Percentiles rank a stretch among this genome's conserved stretches.
Evolutionary conservation across 2,113 vertebrate genomes (phyloP).

Genomic region (Pandion haliaetus): DNA sequence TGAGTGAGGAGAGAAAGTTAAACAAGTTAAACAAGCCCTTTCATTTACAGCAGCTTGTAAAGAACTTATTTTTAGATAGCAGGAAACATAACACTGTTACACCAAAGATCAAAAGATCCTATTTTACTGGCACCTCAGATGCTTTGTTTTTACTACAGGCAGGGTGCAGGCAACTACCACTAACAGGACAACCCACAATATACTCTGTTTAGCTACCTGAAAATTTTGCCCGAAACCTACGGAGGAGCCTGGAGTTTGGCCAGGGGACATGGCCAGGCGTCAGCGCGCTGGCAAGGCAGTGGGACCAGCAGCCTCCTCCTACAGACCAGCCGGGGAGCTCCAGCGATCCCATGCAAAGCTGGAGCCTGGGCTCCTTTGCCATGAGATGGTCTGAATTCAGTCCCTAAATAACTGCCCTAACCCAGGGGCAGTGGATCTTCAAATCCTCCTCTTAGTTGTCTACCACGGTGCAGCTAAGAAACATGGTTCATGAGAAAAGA

Average conservation of each 20-base stretch:
- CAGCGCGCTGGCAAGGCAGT: accelerated
- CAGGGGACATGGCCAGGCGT: too few relatives aligned
- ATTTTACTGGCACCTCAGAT: background rate
- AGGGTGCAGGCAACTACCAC: background rate
- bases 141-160: background rate
- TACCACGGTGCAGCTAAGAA: background rate
- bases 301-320: background rate
- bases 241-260: background rate
- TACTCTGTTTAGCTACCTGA: background rate
- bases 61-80: constrained; percentile 58
- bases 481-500: background rate
- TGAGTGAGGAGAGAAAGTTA: constrained; percentile 25
- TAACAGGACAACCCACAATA: background rate
- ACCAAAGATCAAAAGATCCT: constrained; percentile 44
- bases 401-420: background rate
- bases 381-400: background rate
- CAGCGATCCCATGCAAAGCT: background rate
- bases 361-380: background rate
- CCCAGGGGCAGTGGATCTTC: background rate
- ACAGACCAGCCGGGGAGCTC: accelerated
- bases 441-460: background rate
- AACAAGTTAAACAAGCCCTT: constrained; percentile 47
- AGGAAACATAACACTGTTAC: constrained; percentile 22
- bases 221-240: background rate
- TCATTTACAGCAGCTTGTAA: constrained; percentile 25